Conservation (phyloP, 2,113 vertebrate genomes). For the Saccopteryx leptura region DNA sequence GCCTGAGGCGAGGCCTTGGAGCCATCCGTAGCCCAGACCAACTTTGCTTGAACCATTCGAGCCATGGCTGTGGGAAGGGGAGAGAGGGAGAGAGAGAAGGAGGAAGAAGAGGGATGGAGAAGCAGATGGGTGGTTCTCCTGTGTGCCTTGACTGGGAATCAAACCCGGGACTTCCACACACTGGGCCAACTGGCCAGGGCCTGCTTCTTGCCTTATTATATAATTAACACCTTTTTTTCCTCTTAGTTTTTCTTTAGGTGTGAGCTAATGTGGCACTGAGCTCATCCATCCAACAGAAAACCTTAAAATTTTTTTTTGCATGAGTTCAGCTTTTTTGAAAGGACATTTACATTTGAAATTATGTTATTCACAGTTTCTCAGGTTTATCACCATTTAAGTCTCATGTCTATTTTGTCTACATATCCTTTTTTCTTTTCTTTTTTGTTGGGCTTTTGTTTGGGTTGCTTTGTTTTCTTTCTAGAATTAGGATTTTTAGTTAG, state of each 20-base stretch:
- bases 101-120: too few species aligned
- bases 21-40: too few species aligned
- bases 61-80: too few species aligned
- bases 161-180: too few species aligned
- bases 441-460: slow-evolving; percentile 34
- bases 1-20: too few species aligned
- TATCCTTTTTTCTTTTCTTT: neutral
- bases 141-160: too few species aligned
- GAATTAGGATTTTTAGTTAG: slow-evolving; percentile 36
- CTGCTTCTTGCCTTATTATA: too few species aligned
- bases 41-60: too few species aligned
- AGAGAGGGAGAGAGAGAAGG: too few species aligned
- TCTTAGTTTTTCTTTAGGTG: neutral
- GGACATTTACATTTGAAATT: slow-evolving; percentile 41
- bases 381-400: neutral
- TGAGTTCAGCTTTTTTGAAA: slow-evolving; percentile 28
- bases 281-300: neutral
- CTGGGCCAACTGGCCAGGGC: too few species aligned
- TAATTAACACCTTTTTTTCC: neutral
- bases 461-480: slow-evolving; percentile 50
- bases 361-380: slow-evolving; percentile 22
- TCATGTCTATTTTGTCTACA: neutral
- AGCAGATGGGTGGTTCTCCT: too few species aligned
- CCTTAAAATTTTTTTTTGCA: neutral
- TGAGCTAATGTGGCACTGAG: neutral